Base-by-base conservation (phyloP, 2,888 invertebrate genomes). In the Blastobasis adustella region DNA sequence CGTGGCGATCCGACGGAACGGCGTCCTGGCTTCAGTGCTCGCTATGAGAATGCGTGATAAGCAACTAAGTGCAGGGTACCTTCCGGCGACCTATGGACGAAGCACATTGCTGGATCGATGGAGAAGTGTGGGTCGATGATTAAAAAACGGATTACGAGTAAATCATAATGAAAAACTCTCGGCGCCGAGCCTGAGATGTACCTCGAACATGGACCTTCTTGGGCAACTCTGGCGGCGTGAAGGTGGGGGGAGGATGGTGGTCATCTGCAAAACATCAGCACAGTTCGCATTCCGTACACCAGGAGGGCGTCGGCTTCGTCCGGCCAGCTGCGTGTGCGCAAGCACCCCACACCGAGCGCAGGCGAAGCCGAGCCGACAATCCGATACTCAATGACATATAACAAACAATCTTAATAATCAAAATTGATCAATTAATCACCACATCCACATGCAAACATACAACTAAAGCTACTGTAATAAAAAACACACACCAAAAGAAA, bases 161-260 rank as follows among this genome's bases (percentile, higher is more conserved):
- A 71, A 67, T 70, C 73, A 72, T 76, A 77, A 71, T 73, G 60
- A 69, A 71, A 83, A 82, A 66, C 80, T 78, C 85, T 82, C 83
- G 81, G 81, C 78, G 75, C 73, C 77, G 78, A 79, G 80, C 76
- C 80, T 80, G 84, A 84, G 81, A 82, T 85, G 90, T 91, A 96
- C 96, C 96, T 96, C 96, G 93, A 90, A 96, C 94, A 94, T 96
- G 96, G 93, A 96, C 96, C 94, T 96, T 95, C 95, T 97, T 97
- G 92, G 97, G 97, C 93, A 97, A 95, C 95, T 97, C 97, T 93
- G 97, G 97, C 92, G 97, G 97, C 92, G 97, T 97, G 93, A 96
- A 97, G 92, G 97, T 96, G 91, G 97, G 96, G 92, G 96, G 96
- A 93, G 96, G 95, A 92, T 96, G 96, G 93, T 95, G 95, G 92